These are phyloP conservation scores for Microdon myrmicae DNA, from an alignment of 2,888 invertebrate genomes.

Conservation along the genomic window DNA sequence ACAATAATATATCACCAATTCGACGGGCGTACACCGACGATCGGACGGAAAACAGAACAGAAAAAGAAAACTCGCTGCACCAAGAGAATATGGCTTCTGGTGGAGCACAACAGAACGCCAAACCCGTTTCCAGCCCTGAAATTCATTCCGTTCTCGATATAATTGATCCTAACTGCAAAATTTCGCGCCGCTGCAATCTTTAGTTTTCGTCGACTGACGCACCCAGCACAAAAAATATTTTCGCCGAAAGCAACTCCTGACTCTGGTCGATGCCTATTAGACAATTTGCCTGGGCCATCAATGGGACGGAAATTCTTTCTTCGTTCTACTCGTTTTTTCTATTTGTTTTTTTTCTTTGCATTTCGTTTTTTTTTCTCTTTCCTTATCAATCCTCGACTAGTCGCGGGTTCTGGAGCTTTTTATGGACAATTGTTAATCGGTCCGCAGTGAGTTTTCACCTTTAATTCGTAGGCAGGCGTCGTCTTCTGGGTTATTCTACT, in stretches of 20 bases:
- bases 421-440: slow-evolving; percentile 25
- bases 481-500: background rate
- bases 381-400: slow-evolving; percentile 41
- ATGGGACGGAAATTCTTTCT: slow-evolving; percentile 21
- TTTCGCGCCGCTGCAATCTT: slow-evolving; percentile 12
- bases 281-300: slow-evolving; percentile 6
- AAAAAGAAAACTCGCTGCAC: slow-evolving; percentile 4
- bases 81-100: slow-evolving; percentile 47
- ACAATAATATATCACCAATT: slow-evolving; percentile 1
- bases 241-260: slow-evolving; percentile 13
- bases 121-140: slow-evolving; percentile 15
- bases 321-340: no score
- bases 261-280: slow-evolving; percentile 11
- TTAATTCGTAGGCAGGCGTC: slow-evolving; percentile 1
- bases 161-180: slow-evolving; percentile 24
- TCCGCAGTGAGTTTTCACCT: slow-evolving; percentile 18
- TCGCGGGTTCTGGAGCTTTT: slow-evolving; percentile 29
- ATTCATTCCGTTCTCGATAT: no score
- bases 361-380: no score
- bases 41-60: slow-evolving; percentile 5
- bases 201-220: slow-evolving; percentile 10
- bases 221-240: slow-evolving; percentile 24
- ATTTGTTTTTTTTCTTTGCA: no score
- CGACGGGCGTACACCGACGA: background rate
- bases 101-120: slow-evolving; percentile 30